Evolutionary conservation across 1,140 invertebrate genomes (phyloP).

Genomic region (Ptiloglossa arizonensis): DNA sequence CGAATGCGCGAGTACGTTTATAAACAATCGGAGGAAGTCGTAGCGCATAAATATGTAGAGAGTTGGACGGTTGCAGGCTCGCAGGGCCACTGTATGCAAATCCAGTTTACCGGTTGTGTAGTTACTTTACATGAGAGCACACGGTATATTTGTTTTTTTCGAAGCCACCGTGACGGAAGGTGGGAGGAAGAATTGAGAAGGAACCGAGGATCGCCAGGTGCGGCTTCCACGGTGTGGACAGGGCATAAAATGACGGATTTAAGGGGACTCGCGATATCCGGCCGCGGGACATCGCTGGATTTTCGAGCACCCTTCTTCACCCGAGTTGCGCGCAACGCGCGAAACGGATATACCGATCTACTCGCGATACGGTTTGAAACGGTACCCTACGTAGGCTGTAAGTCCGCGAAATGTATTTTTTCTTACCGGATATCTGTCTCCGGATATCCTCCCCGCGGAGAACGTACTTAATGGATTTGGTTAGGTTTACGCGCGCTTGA

Average conservation of each 20-base stretch:
- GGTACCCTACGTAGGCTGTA: too few species aligned
- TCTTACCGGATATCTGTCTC: too few species aligned
- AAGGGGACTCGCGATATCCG: too few species aligned
- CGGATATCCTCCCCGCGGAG: too few species aligned
- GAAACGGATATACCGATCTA: too few species aligned
- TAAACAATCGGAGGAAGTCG: conserved; percentile 80
- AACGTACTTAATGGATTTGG: too few species aligned
- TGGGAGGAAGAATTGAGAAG: conserved; percentile 11
- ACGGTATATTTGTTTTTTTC: conserved; percentile 39
- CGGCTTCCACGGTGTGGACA: background rate
- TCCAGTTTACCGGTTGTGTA: conserved; percentile 40
- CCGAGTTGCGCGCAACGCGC: conserved; percentile 15
- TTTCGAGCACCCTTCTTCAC: too few species aligned
- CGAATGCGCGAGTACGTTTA: conserved; percentile 47
- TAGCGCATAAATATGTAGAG: conserved; percentile 76
- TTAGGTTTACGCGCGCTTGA: too few species aligned
- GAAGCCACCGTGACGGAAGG: background rate
- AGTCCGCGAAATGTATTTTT: too few species aligned
- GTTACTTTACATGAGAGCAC: conserved; percentile 56
- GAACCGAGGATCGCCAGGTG: conserved; percentile 18
- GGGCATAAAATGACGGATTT: conserved; percentile 25
- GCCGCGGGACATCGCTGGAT: too few species aligned
- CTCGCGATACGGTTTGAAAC: too few species aligned
- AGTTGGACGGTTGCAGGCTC: conserved; percentile 44
- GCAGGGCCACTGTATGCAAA: conserved; percentile 74